Conservation (phyloP, 1,140 invertebrate species). For the Pseudomyrmex gracilis region DNA sequence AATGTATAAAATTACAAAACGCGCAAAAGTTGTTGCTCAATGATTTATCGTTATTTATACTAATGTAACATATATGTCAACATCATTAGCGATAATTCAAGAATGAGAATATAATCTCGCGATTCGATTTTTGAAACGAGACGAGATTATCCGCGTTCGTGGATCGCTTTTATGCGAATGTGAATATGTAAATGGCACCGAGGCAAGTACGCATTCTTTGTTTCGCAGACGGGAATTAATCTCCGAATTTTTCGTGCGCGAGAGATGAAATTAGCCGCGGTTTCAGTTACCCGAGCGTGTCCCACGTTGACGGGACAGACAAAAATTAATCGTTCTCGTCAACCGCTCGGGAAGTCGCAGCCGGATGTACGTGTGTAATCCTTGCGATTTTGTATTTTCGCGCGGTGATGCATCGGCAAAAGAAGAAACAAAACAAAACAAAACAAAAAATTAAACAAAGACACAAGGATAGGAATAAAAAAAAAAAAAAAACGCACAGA, state of each 20-base stretch:
- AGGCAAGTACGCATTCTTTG: conserved; percentile 37
- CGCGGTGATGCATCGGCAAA: neutral
- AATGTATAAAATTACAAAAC: too few species aligned
- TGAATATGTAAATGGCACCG: conserved; percentile 48
- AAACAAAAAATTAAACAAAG: neutral
- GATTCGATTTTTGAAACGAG: conserved; percentile 11
- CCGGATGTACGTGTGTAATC: conserved; percentile 46
- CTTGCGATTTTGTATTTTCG: conserved; percentile 52
- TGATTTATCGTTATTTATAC: neutral
- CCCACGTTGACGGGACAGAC: conserved; percentile 45
- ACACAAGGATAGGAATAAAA: neutral
- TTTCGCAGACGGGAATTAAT: conserved; percentile 48
- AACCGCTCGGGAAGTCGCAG: conserved; percentile 2
- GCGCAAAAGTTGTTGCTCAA: too few species aligned
- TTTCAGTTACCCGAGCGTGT: conserved; percentile 45
- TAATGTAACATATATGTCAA: neutral
- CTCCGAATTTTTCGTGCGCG: conserved; percentile 60
- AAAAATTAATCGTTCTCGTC: conserved; percentile 62
- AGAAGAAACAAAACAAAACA: neutral
- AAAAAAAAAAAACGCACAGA: neutral
- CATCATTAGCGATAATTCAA: neutral
- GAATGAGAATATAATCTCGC: neutral
- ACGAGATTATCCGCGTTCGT: neutral
- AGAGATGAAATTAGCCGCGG: conserved; percentile 53
- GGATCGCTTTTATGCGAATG: conserved; percentile 1